A percentile compares a stretch with the other conserved stretches of the same genome.
Evolutionary conservation across 37 sponge, comb jelly and placozoan genomes (phyloP).

Genomic region (Dysidea cf. avara): DNA sequence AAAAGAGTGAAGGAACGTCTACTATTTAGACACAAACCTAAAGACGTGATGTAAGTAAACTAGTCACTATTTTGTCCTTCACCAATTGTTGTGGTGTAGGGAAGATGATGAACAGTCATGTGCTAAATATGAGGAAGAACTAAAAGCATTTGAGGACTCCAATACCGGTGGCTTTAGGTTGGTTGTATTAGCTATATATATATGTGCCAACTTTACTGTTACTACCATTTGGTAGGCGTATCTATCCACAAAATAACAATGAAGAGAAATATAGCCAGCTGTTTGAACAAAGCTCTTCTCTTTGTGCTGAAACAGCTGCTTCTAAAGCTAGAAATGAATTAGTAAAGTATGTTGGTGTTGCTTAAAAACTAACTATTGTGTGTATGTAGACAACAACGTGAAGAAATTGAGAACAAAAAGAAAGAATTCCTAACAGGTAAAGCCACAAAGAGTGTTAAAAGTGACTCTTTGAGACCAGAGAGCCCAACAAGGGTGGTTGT

Average conservation of each 20-base stretch:
- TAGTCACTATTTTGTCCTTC: background rate
- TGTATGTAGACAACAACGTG: slow-evolving; percentile 28
- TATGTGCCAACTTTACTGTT: too few species aligned
- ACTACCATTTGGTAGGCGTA: slow-evolving; percentile 42
- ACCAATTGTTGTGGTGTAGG: background rate
- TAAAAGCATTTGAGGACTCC: slow-evolving; percentile 13
- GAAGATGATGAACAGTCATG: background rate
- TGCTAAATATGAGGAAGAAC: background rate
- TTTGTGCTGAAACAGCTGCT: slow-evolving; percentile 92
- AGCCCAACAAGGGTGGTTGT: slow-evolving; percentile 25
- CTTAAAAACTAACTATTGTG: too few species aligned
- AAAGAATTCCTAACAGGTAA: slow-evolving; percentile 30
- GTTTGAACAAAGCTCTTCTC: slow-evolving; percentile 87
- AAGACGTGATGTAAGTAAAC: slow-evolving; percentile 48
- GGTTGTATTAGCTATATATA: background rate
- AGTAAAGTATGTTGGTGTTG: slow-evolving; percentile 29
- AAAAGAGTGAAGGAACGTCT: slow-evolving; percentile 82
- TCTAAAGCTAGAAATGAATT: slow-evolving; percentile 81
- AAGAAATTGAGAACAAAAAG: slow-evolving; percentile 60
- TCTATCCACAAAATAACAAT: slow-evolving; percentile 79
- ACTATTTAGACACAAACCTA: slow-evolving; percentile 47
- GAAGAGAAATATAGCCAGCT: slow-evolving; percentile 73
- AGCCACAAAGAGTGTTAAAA: background rate
- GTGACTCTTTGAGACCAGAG: slow-evolving; percentile 23
- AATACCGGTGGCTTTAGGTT: slow-evolving; percentile 17